phyloP scores from a whole-genome alignment of 2,888 invertebrate genomes.

The Alentia gelatinosa region DNA sequence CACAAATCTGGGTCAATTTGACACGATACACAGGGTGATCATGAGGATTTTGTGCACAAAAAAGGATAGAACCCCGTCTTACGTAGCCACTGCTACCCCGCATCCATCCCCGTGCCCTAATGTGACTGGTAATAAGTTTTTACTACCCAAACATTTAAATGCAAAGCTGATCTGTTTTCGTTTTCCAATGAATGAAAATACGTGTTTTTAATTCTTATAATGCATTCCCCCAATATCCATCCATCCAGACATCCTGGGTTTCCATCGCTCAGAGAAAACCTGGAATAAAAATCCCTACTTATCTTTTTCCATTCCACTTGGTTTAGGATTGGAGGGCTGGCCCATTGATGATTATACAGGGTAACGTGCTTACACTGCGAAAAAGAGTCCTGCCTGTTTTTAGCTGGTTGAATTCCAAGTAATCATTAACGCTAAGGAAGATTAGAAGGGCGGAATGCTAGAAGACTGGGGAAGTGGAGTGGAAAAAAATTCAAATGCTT shows the following conservation, averaged over 20 bases:
- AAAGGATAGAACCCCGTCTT: neutral
- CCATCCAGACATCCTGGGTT: neutral
- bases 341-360: neutral
- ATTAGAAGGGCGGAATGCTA: neutral
- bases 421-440: neutral
- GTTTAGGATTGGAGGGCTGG: slow-evolving; percentile 6
- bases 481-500: neutral
- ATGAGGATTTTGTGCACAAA: neutral
- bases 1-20: neutral
- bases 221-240: too few species aligned
- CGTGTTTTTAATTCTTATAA: neutral
- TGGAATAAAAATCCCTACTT: neutral
- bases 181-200: neutral
- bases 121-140: neutral
- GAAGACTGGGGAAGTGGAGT: neutral
- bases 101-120: too few species aligned
- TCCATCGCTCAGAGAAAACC: neutral
- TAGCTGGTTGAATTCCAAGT: neutral
- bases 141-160: neutral
- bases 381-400: neutral
- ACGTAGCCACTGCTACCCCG: neutral
- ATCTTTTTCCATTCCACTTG: neutral
- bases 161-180: neutral
- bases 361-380: neutral
- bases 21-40: neutral